These are phyloP conservation scores for Columba janthina DNA, from an alignment of 2,113 vertebrate genomes.

Conservation along the genomic window DNA sequence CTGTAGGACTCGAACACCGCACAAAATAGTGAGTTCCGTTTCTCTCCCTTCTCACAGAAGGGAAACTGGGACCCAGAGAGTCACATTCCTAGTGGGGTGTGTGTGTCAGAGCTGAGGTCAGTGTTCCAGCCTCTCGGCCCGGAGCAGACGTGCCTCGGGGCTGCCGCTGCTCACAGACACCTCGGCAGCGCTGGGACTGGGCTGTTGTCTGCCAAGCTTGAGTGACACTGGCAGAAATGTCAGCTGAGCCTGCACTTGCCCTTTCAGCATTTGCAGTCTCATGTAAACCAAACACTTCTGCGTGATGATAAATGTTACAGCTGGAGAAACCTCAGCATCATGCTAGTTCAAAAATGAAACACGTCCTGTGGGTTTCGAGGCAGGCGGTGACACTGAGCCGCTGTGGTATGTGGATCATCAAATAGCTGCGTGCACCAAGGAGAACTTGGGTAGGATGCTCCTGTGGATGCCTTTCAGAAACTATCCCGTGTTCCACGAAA, in stretches of 20 bases:
- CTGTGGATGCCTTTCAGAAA: background rate
- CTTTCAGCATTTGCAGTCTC: conserved; percentile 42
- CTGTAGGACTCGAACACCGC: background rate
- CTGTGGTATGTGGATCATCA: background rate
- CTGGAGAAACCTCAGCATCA: background rate
- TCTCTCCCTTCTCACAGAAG: background rate
- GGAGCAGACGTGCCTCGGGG: background rate
- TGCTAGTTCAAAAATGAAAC: background rate
- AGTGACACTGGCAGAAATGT: conserved; percentile 46
- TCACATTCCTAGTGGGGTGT: background rate
- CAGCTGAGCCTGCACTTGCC: conserved; percentile 44
- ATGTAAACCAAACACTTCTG: background rate
- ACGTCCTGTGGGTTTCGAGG: fast-evolving
- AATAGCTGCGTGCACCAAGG: background rate
- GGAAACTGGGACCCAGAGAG: background rate
- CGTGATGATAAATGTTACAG: background rate
- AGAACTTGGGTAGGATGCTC: background rate
- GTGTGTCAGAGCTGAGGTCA: background rate
- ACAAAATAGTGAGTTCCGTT: background rate
- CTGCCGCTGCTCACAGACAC: background rate
- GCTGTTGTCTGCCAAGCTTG: background rate
- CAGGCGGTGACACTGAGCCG: background rate
- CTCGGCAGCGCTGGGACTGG: background rate
- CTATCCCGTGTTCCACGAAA: background rate
- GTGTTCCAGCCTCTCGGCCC: background rate